Conservation (phyloP, 2,113 vertebrate species). For the Engystomops pustulosus region DNA sequence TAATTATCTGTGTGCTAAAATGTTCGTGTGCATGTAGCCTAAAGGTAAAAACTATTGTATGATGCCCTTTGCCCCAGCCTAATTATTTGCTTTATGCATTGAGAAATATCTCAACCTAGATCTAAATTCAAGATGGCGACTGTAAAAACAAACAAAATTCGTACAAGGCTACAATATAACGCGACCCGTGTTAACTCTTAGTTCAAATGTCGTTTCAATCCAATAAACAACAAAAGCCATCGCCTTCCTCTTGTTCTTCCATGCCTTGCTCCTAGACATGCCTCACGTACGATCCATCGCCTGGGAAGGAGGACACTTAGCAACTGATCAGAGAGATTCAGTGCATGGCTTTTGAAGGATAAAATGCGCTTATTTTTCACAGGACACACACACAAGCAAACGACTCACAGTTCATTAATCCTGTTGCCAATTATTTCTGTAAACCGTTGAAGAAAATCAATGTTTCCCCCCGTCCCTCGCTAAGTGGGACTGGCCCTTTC, state of each 20-base stretch:
- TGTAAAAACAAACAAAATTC: background rate
- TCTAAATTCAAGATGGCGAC: background rate
- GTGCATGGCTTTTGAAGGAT: slow-evolving; percentile 47
- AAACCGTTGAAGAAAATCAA: slow-evolving; percentile 52
- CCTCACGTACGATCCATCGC: slow-evolving; percentile 31
- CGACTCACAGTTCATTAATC: slow-evolving; percentile 57
- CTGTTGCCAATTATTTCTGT: slow-evolving; percentile 56
- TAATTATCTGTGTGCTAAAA: too few relatives aligned
- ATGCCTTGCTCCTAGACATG: slow-evolving; percentile 13
- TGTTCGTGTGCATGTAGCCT: too few relatives aligned
- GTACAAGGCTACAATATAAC: background rate
- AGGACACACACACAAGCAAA: slow-evolving; percentile 50
- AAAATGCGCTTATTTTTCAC: slow-evolving; percentile 54
- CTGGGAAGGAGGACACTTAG: slow-evolving; percentile 47
- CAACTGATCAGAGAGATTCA: slow-evolving; percentile 55
- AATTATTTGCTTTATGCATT: background rate
- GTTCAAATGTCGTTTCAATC: background rate
- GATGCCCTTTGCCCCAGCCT: too few relatives aligned
- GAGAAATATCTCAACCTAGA: background rate
- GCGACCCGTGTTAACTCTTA: background rate
- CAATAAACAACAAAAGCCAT: background rate
- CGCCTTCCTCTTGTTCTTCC: slow-evolving; percentile 1
- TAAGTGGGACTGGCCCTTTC: slow-evolving; percentile 59
- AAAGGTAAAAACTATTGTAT: too few relatives aligned
- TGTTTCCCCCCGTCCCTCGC: slow-evolving; percentile 23